These are phyloP conservation scores for Tenthredo distinguenda DNA, from an alignment of 2,888 invertebrate genomes.

Conservation along the genomic window DNA sequence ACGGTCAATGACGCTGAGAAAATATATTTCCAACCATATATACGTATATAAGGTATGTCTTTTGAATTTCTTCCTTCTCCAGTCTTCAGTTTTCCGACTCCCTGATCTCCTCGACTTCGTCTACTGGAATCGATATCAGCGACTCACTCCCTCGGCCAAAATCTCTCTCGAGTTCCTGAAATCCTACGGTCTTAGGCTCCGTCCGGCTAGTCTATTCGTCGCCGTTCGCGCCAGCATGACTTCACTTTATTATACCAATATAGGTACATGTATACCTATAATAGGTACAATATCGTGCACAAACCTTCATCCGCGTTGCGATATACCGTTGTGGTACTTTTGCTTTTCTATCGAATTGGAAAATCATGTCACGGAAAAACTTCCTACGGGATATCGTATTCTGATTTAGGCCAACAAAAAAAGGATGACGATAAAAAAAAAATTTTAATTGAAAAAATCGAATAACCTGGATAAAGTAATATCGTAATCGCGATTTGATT, in stretches of 20 bases:
- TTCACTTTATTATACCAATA: neutral
- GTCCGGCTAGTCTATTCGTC: constrained; percentile 20
- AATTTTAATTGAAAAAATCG: too few relatives aligned
- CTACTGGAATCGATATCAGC: neutral
- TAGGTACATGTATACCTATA: neutral
- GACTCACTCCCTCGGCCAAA: constrained; percentile 11
- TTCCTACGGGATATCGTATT: too few relatives aligned
- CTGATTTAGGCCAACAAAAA: too few relatives aligned
- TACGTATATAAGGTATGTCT: neutral
- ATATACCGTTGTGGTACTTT: neutral
- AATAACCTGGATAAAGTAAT: too few relatives aligned
- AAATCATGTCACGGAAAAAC: too few relatives aligned
- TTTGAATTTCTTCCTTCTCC: neutral
- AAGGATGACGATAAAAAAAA: too few relatives aligned
- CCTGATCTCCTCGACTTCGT: neutral
- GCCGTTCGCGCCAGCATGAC: constrained; percentile 12
- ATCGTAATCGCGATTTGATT: too few relatives aligned
- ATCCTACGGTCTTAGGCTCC: constrained; percentile 11
- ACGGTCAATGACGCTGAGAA: neutral
- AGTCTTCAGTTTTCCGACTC: neutral
- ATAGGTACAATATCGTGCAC: too few relatives aligned
- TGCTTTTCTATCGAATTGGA: neutral
- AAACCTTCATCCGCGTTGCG: too few relatives aligned
- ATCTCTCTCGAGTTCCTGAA: constrained; percentile 35
- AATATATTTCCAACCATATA: neutral